A percentile compares a stretch with the other conserved stretches of the same genome.
phyloP scores from a whole-genome alignment of 2,888 invertebrate species.

The Volucella zonaria region DNA sequence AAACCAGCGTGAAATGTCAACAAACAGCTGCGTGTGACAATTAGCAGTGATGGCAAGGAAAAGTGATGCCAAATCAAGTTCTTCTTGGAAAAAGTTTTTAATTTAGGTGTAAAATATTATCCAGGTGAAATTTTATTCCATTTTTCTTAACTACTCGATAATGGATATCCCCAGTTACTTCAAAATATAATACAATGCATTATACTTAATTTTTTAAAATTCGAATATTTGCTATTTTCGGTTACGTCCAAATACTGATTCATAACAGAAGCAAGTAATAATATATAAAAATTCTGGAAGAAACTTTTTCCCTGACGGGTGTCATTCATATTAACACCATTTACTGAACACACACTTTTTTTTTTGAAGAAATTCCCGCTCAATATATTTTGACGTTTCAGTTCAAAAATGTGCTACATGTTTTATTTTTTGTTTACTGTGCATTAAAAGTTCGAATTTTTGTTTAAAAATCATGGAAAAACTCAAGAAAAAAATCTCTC shows the following conservation, averaged over 20 bases:
- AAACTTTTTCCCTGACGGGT: too few relatives aligned
- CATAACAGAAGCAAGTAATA: too few relatives aligned
- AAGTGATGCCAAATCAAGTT: conserved; percentile 52
- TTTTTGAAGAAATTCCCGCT: conserved; percentile 13
- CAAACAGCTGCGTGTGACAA: conserved; percentile 54
- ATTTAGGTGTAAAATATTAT: background rate
- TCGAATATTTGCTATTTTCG: too few relatives aligned
- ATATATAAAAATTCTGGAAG: too few relatives aligned
- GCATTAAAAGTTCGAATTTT: background rate
- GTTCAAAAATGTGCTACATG: conserved; percentile 40
- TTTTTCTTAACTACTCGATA: too few relatives aligned
- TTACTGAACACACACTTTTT: background rate
- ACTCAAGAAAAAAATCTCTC: conserved; percentile 85
- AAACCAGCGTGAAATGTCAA: conserved; percentile 43
- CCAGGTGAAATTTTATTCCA: too few relatives aligned
- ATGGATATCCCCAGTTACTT: too few relatives aligned
- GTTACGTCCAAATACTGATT: too few relatives aligned
- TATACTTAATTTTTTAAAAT: too few relatives aligned
- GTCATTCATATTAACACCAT: too few relatives aligned
- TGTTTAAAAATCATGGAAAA: conserved; percentile 68
- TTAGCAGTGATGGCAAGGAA: background rate
- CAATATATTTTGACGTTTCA: conserved; percentile 43
- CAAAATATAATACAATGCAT: too few relatives aligned
- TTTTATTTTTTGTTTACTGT: conserved; percentile 18
- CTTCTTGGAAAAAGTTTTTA: background rate